Conservation (phyloP, 2,113 vertebrate genomes). For the Motacilla alba region DNA sequence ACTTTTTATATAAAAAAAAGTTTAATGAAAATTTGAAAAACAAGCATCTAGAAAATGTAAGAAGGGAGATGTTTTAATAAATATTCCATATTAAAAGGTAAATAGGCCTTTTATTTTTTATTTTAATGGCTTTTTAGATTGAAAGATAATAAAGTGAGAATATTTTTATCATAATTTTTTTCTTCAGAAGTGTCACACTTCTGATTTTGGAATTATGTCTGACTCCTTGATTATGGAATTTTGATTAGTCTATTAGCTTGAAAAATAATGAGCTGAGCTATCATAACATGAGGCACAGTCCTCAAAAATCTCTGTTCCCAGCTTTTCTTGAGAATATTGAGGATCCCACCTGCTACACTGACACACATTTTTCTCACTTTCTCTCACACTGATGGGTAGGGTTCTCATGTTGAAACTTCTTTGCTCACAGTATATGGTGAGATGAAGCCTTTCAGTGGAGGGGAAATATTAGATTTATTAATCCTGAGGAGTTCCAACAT, state of each 20-base stretch:
- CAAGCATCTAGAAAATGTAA: neutral
- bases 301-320: neutral
- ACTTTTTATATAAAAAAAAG: neutral
- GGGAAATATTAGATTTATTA: neutral
- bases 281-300: neutral
- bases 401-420: neutral
- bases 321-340: neutral
- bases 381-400: neutral
- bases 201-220: neutral
- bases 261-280: neutral
- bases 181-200: neutral
- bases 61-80: neutral
- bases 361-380: neutral
- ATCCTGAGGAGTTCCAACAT: neutral
- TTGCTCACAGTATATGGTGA: neutral
- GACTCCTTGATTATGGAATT: neutral
- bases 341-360: neutral
- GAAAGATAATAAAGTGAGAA: neutral
- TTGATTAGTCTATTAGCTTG: neutral
- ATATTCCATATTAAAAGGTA: neutral
- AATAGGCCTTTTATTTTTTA: neutral
- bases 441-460: neutral
- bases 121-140: neutral
- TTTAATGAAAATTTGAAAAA: neutral
- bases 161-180: neutral